phyloP scores from a whole-genome alignment of 2,888 invertebrate genomes.

The Clepsis dumicolana region DNA sequence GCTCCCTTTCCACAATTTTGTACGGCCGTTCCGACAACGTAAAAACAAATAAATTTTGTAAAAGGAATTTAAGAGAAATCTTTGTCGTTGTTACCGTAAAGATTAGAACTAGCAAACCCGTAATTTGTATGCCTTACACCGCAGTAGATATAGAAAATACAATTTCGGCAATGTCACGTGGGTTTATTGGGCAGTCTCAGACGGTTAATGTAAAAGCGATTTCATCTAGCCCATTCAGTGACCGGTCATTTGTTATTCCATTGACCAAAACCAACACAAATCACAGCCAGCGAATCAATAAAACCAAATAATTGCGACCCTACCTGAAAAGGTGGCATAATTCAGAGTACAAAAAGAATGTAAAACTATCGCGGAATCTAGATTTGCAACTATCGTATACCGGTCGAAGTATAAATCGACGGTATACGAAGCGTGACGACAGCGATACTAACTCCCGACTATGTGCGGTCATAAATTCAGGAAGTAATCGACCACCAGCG shows the following conservation, averaged over 20 bases:
- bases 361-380: conserved; percentile 39
- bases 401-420: conserved; percentile 73
- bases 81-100: conserved; percentile 21
- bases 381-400: conserved; percentile 52
- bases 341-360: conserved; percentile 27
- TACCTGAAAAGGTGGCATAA: conserved; percentile 21
- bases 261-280: conserved; percentile 14
- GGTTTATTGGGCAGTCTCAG: conserved; percentile 1
- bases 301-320: conserved; percentile 22
- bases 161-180: conserved; percentile 3
- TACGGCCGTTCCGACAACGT: conserved; percentile 52
- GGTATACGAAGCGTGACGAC: conserved; percentile 79
- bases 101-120: conserved; percentile 15
- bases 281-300: conserved; percentile 27
- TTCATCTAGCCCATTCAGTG: conserved; percentile 11
- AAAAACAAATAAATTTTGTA: conserved; percentile 56
- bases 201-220: conserved; percentile 30
- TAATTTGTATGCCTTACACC: not conserved
- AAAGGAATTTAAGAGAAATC: conserved; percentile 51
- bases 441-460: conserved; percentile 75
- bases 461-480: conserved; percentile 74
- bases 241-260: conserved; percentile 29
- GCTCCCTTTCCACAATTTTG: conserved; percentile 56
- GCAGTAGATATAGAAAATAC: not conserved
- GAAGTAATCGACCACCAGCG: conserved; percentile 73